Base-by-base conservation (phyloP, 92 coral and sea anemone species). In the Parazoanthus atlanticus region DNA sequence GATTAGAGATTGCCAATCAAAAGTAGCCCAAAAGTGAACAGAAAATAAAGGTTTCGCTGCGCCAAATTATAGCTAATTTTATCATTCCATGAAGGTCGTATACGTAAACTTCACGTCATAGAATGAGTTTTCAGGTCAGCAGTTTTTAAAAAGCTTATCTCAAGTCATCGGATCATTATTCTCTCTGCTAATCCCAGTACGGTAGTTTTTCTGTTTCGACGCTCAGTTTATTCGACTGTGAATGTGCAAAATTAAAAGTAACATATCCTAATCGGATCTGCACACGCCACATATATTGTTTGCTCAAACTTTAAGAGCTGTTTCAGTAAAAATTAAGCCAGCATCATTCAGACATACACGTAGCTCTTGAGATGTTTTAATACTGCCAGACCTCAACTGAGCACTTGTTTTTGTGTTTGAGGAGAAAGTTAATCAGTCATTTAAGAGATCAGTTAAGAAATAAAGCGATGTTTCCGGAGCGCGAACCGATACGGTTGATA, bases 111-210 rank as follows among this genome's bases (percentile, higher is more conserved):
- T 61, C 28, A 25, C 69, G 69, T 61, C 69, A 61, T 19, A 61
- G 69, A 23, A 61, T 3, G 1, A 23, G 28, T 61, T 61, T 61
- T 25, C 2, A 61, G 69, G 69, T 75, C 79, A 16, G 49, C 52
- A 34, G 29, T 75, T 75, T 26, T 46, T 1, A 46, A 46, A 69
- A 6, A 8, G 38, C n/a, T 15, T 28, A 40, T 41, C 65, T 43
- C 26, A 67, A 84, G 66, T 84, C 58, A 82, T 43, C 78, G 40
- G 87, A 21, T 70, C 6, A 30, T 84, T 25, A 84, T 43, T 84
- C 65, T 28, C 70, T 40, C 33, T 69, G 67, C 61, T 84, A 70
- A 46, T 70, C 87, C 65, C 17, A 83, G 11, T 19, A 61, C 0
- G 2, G 69, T 61, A 23, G 65, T 12, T 56, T n/a, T 56, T 13